Conservation (phyloP, 2,113 vertebrate species). For the Hyla sarda region DNA sequence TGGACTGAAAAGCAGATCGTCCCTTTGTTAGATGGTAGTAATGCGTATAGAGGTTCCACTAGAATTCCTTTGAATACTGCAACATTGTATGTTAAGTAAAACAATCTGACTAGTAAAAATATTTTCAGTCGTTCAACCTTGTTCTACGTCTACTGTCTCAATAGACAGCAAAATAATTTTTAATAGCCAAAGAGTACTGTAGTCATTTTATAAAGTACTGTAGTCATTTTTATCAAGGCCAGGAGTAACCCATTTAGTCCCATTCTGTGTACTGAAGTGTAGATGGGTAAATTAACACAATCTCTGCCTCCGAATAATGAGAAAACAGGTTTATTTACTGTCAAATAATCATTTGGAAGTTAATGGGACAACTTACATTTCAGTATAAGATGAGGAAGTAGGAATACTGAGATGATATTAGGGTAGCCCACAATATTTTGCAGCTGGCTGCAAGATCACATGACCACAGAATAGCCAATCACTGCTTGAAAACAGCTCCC, state of each 20-base stretch:
- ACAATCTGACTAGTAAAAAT: slow-evolving; percentile 53
- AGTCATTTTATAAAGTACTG: slow-evolving; percentile 19
- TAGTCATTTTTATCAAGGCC: slow-evolving; percentile 36
- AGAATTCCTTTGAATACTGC: slow-evolving; percentile 21
- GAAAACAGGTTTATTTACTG: neutral
- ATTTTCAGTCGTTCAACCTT: slow-evolving; percentile 47
- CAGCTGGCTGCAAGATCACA: too few relatives aligned
- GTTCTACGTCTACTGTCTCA: neutral
- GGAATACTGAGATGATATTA: too few relatives aligned
- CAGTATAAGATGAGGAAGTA: too few relatives aligned
- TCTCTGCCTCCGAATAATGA: neutral
- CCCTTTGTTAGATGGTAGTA: slow-evolving; percentile 9
- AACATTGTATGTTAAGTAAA: slow-evolving; percentile 37
- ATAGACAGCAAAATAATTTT: neutral
- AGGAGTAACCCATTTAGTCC: neutral
- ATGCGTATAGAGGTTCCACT: neutral
- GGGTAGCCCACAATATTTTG: too few relatives aligned
- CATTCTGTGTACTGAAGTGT: neutral
- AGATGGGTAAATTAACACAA: neutral
- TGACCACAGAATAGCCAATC: too few relatives aligned
- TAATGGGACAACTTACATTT: too few relatives aligned
- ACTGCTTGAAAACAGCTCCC: too few relatives aligned
- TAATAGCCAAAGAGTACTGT: slow-evolving; percentile 3
- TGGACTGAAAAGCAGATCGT: slow-evolving; percentile 34
- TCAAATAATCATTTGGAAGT: too few relatives aligned